Percentiles rank a stretch among this genome's conserved stretches.
phyloP scores from a whole-genome alignment of 2,113 vertebrate genomes.

The Genyomyrus donnyi region DNA sequence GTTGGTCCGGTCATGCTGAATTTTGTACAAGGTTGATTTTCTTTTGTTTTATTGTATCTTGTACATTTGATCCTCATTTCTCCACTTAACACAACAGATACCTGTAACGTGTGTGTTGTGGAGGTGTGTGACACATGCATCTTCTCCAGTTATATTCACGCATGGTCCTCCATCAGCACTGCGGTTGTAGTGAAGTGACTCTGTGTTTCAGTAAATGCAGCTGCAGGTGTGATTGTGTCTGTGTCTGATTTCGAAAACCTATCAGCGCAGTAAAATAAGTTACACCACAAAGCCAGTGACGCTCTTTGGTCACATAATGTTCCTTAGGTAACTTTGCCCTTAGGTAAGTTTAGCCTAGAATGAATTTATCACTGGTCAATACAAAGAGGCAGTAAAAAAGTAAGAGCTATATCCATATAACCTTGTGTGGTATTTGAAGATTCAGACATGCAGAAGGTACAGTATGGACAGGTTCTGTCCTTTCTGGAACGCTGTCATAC shows the following conservation, averaged over 20 bases:
- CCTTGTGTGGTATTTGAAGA: not conserved
- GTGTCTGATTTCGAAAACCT: not conserved
- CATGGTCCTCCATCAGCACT: not conserved
- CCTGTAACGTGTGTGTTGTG: not conserved
- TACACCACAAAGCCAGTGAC: not conserved
- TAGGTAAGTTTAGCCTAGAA: not conserved
- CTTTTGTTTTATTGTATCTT: no score
- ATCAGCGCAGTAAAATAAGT: not conserved
- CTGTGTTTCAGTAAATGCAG: not conserved
- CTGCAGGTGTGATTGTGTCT: not conserved
- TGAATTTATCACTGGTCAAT: not conserved
- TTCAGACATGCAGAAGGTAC: not conserved
- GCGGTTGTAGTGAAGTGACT: not conserved
- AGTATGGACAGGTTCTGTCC: not conserved
- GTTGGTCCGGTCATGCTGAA: not conserved
- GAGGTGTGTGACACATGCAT: not conserved
- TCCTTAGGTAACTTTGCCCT: not conserved
- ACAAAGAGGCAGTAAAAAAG: not conserved
- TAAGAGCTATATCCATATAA: not conserved
- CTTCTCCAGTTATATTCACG: not conserved
- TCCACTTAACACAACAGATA: not conserved
- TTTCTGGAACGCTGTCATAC: not conserved
- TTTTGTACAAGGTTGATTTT: not conserved
- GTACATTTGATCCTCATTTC: not conserved
- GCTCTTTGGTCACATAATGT: not conserved